Conservation (phyloP, 2,888 invertebrate species). For the Tortrix viridana region DNA sequence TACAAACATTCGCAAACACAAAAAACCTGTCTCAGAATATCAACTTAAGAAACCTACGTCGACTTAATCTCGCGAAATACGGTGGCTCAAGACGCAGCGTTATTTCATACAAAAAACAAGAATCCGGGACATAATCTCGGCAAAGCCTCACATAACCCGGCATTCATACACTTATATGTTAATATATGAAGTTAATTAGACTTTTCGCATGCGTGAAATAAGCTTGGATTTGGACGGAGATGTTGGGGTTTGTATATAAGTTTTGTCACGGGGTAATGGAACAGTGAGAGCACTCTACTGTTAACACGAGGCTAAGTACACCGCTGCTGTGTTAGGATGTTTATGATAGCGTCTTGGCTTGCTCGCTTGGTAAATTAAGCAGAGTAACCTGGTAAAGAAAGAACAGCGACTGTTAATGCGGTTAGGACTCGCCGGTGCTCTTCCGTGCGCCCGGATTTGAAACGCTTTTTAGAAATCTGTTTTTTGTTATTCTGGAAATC, state of each 20-base stretch:
- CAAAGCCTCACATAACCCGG: conserved; percentile 23
- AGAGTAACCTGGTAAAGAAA: no score
- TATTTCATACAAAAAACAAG: conserved; percentile 31
- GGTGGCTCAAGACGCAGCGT: conserved; percentile 3
- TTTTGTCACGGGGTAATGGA: conserved; percentile 41
- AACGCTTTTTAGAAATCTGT: no score
- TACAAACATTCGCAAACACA: conserved; percentile 6
- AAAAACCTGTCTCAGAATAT: conserved; percentile 16
- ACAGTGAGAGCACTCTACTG: conserved; percentile 31
- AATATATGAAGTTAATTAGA: conserved; percentile 75
- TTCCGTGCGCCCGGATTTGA: no score
- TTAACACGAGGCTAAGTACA: not conserved
- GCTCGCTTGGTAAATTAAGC: no score
- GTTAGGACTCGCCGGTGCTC: no score
- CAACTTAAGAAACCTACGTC: conserved; percentile 19
- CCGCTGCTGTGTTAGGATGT: not conserved
- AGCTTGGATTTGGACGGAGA: conserved; percentile 54
- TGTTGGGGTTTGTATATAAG: conserved; percentile 57
- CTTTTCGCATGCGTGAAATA: conserved; percentile 72
- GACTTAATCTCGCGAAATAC: conserved; percentile 27
- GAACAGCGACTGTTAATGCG: no score
- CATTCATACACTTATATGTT: conserved; percentile 54
- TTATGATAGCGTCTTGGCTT: not conserved
- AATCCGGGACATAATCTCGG: conserved; percentile 23
- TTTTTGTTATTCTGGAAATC: no score